phyloP scores from a whole-genome alignment of 2,888 invertebrate species.

The Tetranychus truncatus region DNA sequence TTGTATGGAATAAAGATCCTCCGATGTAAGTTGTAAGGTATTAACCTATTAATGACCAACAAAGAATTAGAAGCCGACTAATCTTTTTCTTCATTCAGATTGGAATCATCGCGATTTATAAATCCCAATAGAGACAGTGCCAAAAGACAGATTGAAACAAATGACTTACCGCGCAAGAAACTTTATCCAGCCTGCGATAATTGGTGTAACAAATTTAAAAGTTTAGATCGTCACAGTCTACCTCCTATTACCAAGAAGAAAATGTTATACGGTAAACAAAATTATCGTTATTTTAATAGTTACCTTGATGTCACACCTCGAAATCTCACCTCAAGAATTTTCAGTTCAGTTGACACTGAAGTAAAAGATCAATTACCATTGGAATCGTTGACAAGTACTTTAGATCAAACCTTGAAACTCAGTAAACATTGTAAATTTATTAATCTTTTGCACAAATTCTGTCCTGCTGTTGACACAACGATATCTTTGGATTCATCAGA shows the following conservation, averaged over 20 bases:
- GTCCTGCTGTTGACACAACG: not conserved
- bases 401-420: not conserved
- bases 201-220: not conserved
- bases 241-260: not conserved
- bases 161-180: not conserved
- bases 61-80: not conserved
- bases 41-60: not conserved
- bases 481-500: not conserved
- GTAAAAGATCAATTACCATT: not conserved
- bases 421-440: not conserved
- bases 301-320: not conserved
- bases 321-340: not conserved
- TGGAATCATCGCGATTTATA: no score
- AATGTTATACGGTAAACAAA: not conserved
- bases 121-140: no score
- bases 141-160: not conserved
- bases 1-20: not conserved
- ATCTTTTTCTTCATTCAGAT: no score
- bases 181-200: not conserved
- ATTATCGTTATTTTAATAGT: not conserved
- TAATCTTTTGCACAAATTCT: not conserved
- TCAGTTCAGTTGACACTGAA: not conserved
- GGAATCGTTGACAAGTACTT: not conserved
- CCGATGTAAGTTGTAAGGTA: not conserved
- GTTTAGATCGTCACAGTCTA: no score